Base-by-base conservation (phyloP, 2,888 invertebrate genomes). In the Nephrotoma flavescens region DNA sequence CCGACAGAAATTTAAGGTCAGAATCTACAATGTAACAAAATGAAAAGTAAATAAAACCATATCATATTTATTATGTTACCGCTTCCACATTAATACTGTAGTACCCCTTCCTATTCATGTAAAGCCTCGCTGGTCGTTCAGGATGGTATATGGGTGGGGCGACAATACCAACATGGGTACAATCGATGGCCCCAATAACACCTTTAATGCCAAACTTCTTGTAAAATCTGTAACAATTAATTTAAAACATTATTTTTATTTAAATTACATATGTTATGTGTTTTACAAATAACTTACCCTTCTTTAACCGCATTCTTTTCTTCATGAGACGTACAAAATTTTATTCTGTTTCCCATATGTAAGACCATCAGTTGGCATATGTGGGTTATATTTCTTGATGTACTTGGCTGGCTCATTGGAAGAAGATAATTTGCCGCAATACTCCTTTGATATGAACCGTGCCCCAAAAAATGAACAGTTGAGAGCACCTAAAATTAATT, bases 91-190 rank as follows among this genome's bases (percentile, higher is more conserved):
- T 87, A 19, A 88, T 86, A 44, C 87, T 88, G 85, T 86, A 86
- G 86, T 86, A 87, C 31, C 87, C 88, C 85, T 88, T 87, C 57
- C 86, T 31, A 86, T 88, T 88, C 85, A 87, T 87, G 44, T 88
- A 88, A 9, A 87, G 47, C 6, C 42, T 19, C 44, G 52, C 86
- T 57, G 86, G 85, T 85, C 47, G 45, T 7, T 42, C 45, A 19
- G 41, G 19, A 52, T 87, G 45, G 19, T 19, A 19, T 19, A 41
- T 86, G 47, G 87, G 86, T 42, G 87, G 87, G 19, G 87, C 83
- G 71, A 87, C 44, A 15, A 87, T 88, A 0, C 71, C 86, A 9
- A 87, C 85, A 41, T 88, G 87, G 2, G 88, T 87, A 85, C 87
- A 86, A 47, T 87, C 87, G 11, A 87, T 87, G 6, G 71, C 86